Evolutionary conservation across 1,140 invertebrate species (phyloP).

Genomic region (Sitodiplosis mosellana): DNA sequence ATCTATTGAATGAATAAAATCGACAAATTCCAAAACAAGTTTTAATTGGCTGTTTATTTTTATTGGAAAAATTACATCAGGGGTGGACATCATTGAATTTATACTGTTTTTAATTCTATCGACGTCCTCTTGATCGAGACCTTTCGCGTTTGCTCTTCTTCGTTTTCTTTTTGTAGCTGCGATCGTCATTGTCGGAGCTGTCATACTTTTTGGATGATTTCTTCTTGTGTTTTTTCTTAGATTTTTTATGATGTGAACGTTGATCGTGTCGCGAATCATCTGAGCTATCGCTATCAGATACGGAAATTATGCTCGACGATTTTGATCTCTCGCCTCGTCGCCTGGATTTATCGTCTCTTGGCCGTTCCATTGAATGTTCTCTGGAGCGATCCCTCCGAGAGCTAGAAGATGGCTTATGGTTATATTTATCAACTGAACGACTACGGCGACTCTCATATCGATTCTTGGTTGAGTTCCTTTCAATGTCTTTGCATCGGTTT

Average conservation of each 20-base stretch:
- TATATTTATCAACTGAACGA: not conserved
- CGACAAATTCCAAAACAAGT: too few relatives aligned
- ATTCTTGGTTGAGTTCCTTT: not conserved
- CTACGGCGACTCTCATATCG: not conserved
- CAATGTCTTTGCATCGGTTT: not conserved
- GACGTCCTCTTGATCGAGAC: slow-evolving; percentile 12
- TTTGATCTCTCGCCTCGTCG: not conserved
- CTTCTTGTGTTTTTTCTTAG: not conserved
- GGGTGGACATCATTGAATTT: too few relatives aligned
- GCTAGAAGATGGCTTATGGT: not conserved
- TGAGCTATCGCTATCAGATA: too few relatives aligned
- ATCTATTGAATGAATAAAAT: too few relatives aligned
- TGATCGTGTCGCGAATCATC: not conserved
- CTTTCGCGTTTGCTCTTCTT: slow-evolving; percentile 21
- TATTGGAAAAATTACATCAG: too few relatives aligned
- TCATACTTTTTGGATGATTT: not conserved
- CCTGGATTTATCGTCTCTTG: not conserved
- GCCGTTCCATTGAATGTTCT: not conserved
- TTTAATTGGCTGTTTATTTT: too few relatives aligned
- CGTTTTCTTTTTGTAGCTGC: slow-evolving; percentile 20
- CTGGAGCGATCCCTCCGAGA: not conserved
- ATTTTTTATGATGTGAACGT: not conserved
- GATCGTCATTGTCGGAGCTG: slow-evolving; percentile 7
- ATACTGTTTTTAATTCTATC: too few relatives aligned
- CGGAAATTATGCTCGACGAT: not conserved